Base-by-base conservation (phyloP, 1,140 invertebrate genomes). In the Agrypnia vestita region DNA sequence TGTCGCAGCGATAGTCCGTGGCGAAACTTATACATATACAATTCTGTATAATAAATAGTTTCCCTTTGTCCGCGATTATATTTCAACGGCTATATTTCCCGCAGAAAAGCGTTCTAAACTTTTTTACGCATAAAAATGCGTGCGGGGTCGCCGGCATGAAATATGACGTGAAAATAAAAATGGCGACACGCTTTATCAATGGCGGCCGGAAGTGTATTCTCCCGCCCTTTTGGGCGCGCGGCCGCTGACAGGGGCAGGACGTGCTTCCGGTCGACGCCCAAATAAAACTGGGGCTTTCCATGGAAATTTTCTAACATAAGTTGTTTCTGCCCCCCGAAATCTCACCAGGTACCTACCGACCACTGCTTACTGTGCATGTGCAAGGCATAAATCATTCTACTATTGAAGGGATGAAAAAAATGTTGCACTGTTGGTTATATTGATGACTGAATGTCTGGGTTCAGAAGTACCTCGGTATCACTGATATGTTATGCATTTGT, bases 181-280 rank as follows among this genome's bases (percentile, higher is more conserved):
- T 73, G 77, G 77, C 77, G 77, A 62, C 67, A 62, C 69, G 64
- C 21, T 78, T 78, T 79, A 62, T 73, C 78, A 80, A 83, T 80
- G 82, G 82, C 79, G 44, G 78, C n/a, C 81, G 81, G 81, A 82
- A 82, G 81, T 62, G 69, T 71, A 25, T 69, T 19, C 51, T 78
- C 76, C 64, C 76, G 76, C 76, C 76, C 64, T 78, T 69, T 78
- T 56, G 67, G 76, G 64, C 76, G 72, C 80, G 76, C 49, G 79
- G 73, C 75, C 78, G 81, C 69, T 80, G 79, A 80, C 81, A 81
- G 81, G 75, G 77, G 77, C 80, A 67, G 64, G 79, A 76, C 79
- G 78, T 79, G 81, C 72, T 67, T 82, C 83, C 84, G 82, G 79
- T 84, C 53, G 84, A 86, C 85, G 82, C 85, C 86, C 86, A 89